Conservation (phyloP, 2,113 vertebrate genomes). For the Nothoprocta pentlandii region DNA sequence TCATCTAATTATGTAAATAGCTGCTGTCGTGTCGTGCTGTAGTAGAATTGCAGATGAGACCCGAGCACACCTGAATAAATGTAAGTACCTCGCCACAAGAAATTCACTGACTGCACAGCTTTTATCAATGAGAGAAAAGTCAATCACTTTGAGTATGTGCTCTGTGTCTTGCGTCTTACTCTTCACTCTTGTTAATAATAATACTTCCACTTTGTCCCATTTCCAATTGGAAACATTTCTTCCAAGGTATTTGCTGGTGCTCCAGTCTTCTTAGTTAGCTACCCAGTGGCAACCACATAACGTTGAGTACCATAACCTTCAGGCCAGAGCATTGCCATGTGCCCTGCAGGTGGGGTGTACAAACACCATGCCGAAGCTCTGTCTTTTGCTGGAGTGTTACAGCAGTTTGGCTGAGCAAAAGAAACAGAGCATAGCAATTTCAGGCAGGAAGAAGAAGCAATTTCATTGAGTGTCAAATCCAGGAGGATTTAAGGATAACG, state of each 20-base stretch:
- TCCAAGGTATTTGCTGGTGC: not conserved
- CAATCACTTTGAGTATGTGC: not conserved
- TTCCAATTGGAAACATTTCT: not conserved
- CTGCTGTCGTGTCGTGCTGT: not conserved
- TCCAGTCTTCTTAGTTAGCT: not conserved
- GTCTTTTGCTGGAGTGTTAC: not conserved
- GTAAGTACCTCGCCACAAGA: not conserved
- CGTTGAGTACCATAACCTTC: not conserved
- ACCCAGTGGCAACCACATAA: accelerated
- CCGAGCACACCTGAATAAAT: not conserved
- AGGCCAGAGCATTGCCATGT: not conserved
- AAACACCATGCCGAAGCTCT: not conserved
- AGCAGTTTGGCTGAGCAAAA: not conserved
- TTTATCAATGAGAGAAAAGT: not conserved
- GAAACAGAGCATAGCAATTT: not conserved
- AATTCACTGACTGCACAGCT: not conserved
- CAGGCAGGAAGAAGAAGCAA: not conserved
- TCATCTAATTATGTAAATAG: not conserved
- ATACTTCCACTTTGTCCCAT: not conserved
- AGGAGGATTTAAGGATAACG: not conserved
- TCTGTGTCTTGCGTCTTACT: not conserved
- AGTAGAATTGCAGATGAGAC: not conserved
- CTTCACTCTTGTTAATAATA: not conserved
- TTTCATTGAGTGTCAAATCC: not conserved
- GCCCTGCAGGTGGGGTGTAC: accelerated